phyloP scores from a whole-genome alignment of 2,888 invertebrate species.

The Alentia gelatinosa region DNA sequence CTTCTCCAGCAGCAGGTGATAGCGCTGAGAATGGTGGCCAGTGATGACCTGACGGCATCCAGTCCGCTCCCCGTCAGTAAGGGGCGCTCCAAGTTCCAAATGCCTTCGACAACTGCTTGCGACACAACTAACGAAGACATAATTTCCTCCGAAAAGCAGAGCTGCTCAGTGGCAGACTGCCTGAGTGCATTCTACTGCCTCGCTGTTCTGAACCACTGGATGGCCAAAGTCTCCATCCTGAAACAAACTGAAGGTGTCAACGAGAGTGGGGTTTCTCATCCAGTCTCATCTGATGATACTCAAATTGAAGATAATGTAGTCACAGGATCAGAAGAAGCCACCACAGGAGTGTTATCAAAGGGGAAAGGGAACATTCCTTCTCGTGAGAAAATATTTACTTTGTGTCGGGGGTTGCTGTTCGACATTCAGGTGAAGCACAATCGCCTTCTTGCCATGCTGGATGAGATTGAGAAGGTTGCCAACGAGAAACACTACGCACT shows the following conservation, averaged over 20 bases:
- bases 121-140: background rate
- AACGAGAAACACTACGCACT: background rate
- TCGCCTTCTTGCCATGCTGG: constrained; percentile 46
- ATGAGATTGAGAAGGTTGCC: constrained; percentile 3
- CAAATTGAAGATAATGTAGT: background rate
- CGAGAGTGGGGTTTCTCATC: background rate
- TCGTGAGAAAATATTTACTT: background rate
- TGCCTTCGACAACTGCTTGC: background rate
- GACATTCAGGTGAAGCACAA: constrained; percentile 70
- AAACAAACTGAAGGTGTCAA: background rate
- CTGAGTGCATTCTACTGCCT: constrained; percentile 36
- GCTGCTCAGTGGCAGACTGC: constrained; percentile 32
- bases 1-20: background rate
- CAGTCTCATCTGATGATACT: background rate
- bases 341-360: background rate
- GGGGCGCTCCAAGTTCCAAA: background rate
- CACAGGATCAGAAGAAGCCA: background rate
- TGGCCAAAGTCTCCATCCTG: background rate
- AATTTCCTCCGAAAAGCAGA: background rate
- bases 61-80: background rate
- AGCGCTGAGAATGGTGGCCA: background rate
- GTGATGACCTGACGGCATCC: background rate
- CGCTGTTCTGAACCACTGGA: constrained; percentile 13
- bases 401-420: constrained; percentile 63
- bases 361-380: background rate